Evolutionary conservation across 2,797 vertebrate species (phyloP).

Genomic region (Chloroceryle inda): DNA sequence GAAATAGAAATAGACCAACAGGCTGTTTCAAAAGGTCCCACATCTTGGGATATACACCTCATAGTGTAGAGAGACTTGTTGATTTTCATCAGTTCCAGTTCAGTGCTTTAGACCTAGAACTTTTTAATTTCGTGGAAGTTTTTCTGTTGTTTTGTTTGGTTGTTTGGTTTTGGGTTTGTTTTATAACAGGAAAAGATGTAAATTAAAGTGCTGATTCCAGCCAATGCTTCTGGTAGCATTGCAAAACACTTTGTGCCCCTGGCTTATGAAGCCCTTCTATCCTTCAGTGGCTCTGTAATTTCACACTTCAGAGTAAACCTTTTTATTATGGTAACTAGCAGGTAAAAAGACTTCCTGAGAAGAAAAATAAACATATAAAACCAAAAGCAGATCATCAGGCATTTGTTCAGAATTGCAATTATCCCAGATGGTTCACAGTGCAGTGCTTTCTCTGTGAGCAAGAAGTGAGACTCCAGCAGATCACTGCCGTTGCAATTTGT

Average conservation of each 20-base stretch:
- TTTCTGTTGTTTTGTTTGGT: too few species aligned
- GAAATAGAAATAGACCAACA: not conserved
- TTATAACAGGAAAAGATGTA: not conserved
- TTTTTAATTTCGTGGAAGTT: too few species aligned
- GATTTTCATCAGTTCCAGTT: not conserved
- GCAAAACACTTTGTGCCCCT: not conserved
- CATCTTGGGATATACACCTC: not conserved
- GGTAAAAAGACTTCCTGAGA: not conserved
- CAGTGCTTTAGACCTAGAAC: not conserved
- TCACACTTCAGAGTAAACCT: not conserved
- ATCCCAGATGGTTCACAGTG: not conserved
- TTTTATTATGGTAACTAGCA: not conserved
- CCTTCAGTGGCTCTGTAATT: not conserved
- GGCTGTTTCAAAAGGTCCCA: not conserved
- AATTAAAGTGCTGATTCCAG: not conserved
- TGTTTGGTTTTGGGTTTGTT: too few species aligned
- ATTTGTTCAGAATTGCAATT: not conserved
- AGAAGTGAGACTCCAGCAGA: not conserved
- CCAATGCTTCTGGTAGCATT: not conserved
- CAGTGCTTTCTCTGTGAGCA: rapidly evolving
- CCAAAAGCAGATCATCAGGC: not conserved
- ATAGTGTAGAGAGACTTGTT: not conserved
- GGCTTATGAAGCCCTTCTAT: not conserved
- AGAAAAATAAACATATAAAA: not conserved
- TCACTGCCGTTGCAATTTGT: rapidly evolving